Percentiles rank a stretch among this genome's conserved stretches.
These are phyloP conservation scores for Macaca mulatta DNA, from an alignment of 2,113 vertebrate genomes.

Conservation along the genomic window DNA sequence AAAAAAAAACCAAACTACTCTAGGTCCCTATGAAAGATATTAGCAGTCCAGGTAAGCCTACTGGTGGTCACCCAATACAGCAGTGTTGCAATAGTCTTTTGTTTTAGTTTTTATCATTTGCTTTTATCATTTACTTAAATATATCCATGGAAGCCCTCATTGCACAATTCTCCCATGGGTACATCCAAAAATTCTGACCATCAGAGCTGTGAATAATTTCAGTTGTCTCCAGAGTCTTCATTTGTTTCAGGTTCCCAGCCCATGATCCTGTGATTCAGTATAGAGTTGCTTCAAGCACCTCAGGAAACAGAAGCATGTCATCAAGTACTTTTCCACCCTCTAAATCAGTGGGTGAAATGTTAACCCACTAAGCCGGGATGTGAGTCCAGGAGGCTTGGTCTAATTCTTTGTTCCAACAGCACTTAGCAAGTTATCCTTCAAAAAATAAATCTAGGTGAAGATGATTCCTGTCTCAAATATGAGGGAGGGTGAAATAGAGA, in stretches of 20 bases:
- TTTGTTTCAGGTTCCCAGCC: neutral
- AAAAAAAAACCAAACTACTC: neutral
- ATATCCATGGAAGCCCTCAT: neutral
- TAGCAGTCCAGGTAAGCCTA: neutral
- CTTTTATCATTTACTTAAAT: conserved; percentile 15
- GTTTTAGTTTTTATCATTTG: neutral
- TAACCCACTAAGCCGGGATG: neutral
- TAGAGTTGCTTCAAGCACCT: neutral
- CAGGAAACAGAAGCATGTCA: neutral
- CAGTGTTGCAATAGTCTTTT: neutral
- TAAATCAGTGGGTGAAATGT: neutral
- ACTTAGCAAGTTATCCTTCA: conserved; percentile 19
- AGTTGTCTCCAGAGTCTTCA: conserved; percentile 1
- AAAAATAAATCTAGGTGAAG: neutral
- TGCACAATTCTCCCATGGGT: conserved; percentile 14
- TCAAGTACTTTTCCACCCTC: neutral
- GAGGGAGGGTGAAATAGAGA: neutral
- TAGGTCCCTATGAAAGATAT: neutral
- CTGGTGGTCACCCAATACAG: neutral
- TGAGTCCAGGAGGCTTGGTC: neutral
- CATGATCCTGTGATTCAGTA: neutral
- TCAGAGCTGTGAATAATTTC: conserved; percentile 15
- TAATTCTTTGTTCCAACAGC: conserved; percentile 34
- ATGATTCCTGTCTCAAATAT: neutral
- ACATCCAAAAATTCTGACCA: neutral